Percentiles rank a stretch among this genome's conserved stretches.
Conservation (phyloP, 2,888 invertebrate genomes). For the Amiota mariae region DNA sequence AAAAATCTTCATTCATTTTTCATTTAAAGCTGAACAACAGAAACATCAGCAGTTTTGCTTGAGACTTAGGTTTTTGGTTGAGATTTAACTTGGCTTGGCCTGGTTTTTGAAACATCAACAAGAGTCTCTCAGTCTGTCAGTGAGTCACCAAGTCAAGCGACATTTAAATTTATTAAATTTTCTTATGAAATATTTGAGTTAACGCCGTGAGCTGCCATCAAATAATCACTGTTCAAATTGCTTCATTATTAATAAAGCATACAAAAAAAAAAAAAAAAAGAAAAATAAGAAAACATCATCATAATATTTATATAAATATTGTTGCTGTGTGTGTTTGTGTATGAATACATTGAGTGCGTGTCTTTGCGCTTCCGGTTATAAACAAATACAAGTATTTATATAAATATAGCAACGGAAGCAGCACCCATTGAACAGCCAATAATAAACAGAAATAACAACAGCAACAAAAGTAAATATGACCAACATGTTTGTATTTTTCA, state of each 20-base stretch:
- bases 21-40: neutral
- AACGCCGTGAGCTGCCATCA: conserved; percentile 45
- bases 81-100: too few species aligned
- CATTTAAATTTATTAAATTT: conserved; percentile 47
- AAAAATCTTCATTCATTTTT: neutral
- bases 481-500: too few species aligned
- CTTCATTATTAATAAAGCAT: conserved; percentile 48
- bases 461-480: too few species aligned
- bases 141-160: conserved; percentile 3
- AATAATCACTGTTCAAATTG: conserved; percentile 49
- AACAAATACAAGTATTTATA: conserved; percentile 23
- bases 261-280: too few species aligned
- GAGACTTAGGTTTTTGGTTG: too few species aligned
- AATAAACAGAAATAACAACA: conserved; percentile 16
- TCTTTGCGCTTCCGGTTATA: conserved; percentile 46
- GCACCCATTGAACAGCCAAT: neutral
- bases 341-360: neutral
- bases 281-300: too few species aligned
- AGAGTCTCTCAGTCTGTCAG: neutral
- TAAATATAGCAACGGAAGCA: too few species aligned
- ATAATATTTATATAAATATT: too few species aligned
- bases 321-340: conserved; percentile 31
- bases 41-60: too few species aligned
- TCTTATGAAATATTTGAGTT: conserved; percentile 46
- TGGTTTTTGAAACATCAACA: neutral